phyloP scores from a whole-genome alignment of 2,888 invertebrate species.

The Melanargia galathea region DNA sequence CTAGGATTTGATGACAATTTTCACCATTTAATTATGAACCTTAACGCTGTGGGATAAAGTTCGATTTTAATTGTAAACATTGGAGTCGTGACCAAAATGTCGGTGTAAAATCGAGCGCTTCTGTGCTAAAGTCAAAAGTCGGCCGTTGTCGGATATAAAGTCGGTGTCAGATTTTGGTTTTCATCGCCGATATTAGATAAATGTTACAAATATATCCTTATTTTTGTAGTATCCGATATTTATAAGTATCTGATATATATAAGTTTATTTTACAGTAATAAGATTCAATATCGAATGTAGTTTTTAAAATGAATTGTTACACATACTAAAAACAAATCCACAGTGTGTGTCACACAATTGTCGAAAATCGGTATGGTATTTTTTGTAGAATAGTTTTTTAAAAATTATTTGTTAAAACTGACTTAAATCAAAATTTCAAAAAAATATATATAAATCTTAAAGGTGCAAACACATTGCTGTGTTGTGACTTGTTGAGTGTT shows the following conservation, averaged over 20 bases:
- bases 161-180: too few species aligned
- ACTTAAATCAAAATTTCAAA: neutral
- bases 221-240: too few species aligned
- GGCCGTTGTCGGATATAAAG: too few species aligned
- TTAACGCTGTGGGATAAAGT: neutral
- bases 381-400: neutral
- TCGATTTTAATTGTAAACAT: neutral
- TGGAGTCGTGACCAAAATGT: neutral
- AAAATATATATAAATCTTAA: neutral
- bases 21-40: conserved; percentile 5
- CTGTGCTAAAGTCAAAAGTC: too few species aligned
- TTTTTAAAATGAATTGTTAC: neutral
- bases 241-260: too few species aligned
- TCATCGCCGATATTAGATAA: too few species aligned
- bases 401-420: neutral
- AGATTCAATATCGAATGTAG: too few species aligned
- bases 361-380: too few species aligned
- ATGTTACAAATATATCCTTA: too few species aligned
- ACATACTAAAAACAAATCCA: neutral
- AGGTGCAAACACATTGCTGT: too few species aligned
- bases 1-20: neutral
- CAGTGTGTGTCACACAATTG: neutral
- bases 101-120: too few species aligned
- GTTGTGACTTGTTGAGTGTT: too few species aligned
- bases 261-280: neutral